Percentiles rank a stretch among this genome's conserved stretches.
Evolutionary conservation across 2,797 vertebrate genomes (phyloP).

Genomic region (Orientallactaga sibirica): DNA sequence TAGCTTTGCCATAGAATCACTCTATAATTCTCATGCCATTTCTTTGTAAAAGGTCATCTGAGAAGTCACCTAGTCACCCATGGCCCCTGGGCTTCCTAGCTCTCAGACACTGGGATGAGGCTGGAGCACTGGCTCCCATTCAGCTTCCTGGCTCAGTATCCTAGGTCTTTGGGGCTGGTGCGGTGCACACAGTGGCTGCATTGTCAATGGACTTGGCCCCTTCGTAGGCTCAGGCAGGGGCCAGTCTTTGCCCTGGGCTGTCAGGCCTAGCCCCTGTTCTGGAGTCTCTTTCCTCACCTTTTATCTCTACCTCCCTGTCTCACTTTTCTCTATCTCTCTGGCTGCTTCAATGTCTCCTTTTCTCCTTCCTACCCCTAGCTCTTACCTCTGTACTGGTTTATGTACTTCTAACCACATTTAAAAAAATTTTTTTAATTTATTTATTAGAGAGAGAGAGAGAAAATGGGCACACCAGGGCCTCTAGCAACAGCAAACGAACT

Average conservation of each 20-base stretch:
- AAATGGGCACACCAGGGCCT: no score
- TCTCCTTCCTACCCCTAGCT: not conserved
- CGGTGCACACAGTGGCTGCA: not conserved
- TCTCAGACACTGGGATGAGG: not conserved
- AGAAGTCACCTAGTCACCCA: not conserved
- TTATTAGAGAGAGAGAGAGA: no score
- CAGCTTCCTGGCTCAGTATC: not conserved
- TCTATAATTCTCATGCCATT: not conserved
- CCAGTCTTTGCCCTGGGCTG: not conserved
- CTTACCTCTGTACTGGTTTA: fast-evolving
- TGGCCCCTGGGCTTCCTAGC: no score
- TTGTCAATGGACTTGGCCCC: not conserved
- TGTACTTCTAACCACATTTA: no score
- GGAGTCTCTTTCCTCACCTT: not conserved
- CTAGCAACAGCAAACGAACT: no score
- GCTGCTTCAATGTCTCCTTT: not conserved
- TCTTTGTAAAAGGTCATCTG: not conserved
- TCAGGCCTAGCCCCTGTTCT: not conserved
- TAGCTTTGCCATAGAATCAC: not conserved
- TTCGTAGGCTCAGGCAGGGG: not conserved
- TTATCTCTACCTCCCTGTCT: not conserved
- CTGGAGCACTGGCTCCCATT: not conserved
- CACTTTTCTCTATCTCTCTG: no score
- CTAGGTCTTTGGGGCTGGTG: not conserved
- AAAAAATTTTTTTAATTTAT: no score